Evolutionary conservation across 2,888 invertebrate genomes (phyloP).

Genomic region (Chironomus riparius): DNA sequence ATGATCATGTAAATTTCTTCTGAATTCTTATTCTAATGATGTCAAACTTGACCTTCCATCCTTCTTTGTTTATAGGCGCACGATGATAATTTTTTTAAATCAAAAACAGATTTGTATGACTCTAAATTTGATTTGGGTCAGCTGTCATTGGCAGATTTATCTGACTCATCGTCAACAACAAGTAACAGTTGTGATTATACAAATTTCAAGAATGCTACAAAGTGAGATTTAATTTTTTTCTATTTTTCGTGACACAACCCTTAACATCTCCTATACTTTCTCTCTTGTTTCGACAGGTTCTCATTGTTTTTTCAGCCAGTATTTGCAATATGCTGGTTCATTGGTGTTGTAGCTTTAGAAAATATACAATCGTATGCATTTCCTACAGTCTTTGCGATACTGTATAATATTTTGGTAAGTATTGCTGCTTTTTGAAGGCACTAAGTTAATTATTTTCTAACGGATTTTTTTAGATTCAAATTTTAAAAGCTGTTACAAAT

Average conservation of each 20-base stretch:
- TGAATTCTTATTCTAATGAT: too few species aligned
- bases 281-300: slow-evolving; percentile 33
- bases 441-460: too few species aligned
- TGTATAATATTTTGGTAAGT: slow-evolving; percentile 51
- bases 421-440: neutral
- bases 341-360: slow-evolving; percentile 62
- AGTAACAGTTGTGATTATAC: slow-evolving; percentile 47
- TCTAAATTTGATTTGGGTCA: slow-evolving; percentile 42
- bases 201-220: slow-evolving; percentile 51
- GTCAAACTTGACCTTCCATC: too few species aligned
- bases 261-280: too few species aligned
- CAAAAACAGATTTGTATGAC: slow-evolving; percentile 30
- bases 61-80: neutral
- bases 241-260: neutral
- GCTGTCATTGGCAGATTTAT: slow-evolving; percentile 46
- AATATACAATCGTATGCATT: slow-evolving; percentile 54
- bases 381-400: slow-evolving; percentile 50
- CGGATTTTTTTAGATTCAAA: neutral
- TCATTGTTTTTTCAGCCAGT: slow-evolving; percentile 60
- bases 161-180: slow-evolving; percentile 44
- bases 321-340: slow-evolving; percentile 64
- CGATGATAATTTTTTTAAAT: slow-evolving; percentile 12
- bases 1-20: slow-evolving; percentile 8
- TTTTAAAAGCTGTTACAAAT: neutral
- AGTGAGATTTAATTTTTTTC: slow-evolving; percentile 31